Base-by-base conservation (phyloP, 2,797 vertebrate genomes). In the Sparus aurata region DNA sequence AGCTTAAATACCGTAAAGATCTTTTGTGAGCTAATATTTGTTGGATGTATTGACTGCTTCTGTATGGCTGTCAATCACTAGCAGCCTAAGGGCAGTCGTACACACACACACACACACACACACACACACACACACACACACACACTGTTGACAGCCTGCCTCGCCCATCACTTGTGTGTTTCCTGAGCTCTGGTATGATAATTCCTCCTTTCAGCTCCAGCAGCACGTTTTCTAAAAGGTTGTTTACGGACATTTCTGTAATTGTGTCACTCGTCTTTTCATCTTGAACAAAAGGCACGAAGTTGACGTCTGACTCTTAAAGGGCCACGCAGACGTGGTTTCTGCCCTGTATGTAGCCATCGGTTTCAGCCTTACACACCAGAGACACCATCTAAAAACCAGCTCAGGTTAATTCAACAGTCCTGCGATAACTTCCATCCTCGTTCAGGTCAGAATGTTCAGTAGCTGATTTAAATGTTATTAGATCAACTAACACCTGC, bases 141-240 rank as follows among this genome's bases (percentile, higher is more conserved):
- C 34, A 1, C 34, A 1, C 22, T 52, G 62, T 49, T 71, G 68
- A 77, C 59, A 75, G 59, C 25, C 20, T 17, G 80, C 73, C 83
- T 67, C 75, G 7, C 78, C 84, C 77, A 38, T 65, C 52, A 12
- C 38, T 58, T n/a, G 22, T 55, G 61, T 60, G 59, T 34, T 70
- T 72, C 57, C 53, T n/a, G 15, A 68, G 64, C 69, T 75, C 59
- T 85, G 88, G 87, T 69, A 87, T 90, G 83, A 91, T 87, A 89
- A 90, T 86, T 86, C 78, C 69, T 79, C 62, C 84, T 77, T 86
- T 87, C 85, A 85, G 77, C 57, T 72, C 68, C 58, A 43, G 55
- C 22, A 77, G 76, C 62, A 18, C 12, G 25, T 77, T 59, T 87
- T 27, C 60, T 69, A 49, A 87, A 80, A 78, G 18, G 12, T 64